Conservation (phyloP, 2,888 invertebrate species). For the Tetanocera ferruginea region DNA sequence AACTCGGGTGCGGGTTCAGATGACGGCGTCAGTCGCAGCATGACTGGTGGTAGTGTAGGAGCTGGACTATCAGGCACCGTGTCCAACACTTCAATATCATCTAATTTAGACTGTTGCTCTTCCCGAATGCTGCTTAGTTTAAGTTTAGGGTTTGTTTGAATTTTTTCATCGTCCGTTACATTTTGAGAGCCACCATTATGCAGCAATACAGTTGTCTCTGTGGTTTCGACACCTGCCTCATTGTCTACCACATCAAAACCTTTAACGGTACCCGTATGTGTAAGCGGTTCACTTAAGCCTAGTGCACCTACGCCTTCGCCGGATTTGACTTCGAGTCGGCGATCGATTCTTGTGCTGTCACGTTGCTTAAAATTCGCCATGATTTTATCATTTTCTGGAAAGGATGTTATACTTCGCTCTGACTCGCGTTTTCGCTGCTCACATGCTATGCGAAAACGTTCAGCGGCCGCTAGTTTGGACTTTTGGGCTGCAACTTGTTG, state of each 20-base stretch:
- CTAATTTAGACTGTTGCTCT: slow-evolving; percentile 47
- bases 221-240: slow-evolving; percentile 49
- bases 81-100: slow-evolving; percentile 59
- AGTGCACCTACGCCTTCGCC: slow-evolving; percentile 19
- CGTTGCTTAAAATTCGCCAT: slow-evolving; percentile 61
- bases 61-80: slow-evolving; percentile 71
- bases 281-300: slow-evolving; percentile 33
- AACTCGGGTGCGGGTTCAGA: slow-evolving; percentile 46
- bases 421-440: slow-evolving; percentile 57
- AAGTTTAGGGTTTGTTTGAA: slow-evolving; percentile 52
- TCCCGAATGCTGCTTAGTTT: slow-evolving; percentile 46
- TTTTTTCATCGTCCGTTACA: slow-evolving; percentile 64
- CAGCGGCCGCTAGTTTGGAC: slow-evolving; percentile 55
- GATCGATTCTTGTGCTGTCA: slow-evolving; percentile 38
- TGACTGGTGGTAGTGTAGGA: slow-evolving; percentile 69
- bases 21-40: not conserved
- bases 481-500: slow-evolving; percentile 61
- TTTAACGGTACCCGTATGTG: slow-evolving; percentile 51
- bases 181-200: slow-evolving; percentile 48
- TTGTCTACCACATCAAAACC: slow-evolving; percentile 61
- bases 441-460: slow-evolving; percentile 55
- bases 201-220: slow-evolving; percentile 54
- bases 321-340: not conserved
- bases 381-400: slow-evolving; percentile 66
- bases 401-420: slow-evolving; percentile 57